Conservation (phyloP, 2,113 vertebrate species). For the Zingel zingel region DNA sequence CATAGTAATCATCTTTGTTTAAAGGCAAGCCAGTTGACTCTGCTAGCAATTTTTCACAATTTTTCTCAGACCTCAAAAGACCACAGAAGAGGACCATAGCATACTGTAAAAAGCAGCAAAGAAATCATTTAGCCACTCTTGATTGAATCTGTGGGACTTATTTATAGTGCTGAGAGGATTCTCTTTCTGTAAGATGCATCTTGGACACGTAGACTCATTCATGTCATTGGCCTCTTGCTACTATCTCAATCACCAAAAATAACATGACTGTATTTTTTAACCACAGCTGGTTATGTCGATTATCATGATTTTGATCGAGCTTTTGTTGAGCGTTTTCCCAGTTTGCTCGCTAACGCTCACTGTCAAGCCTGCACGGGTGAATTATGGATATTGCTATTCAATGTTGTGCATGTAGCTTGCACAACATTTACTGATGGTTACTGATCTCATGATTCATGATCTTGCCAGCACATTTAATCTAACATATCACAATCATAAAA, state of each 20-base stretch:
- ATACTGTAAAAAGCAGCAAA: neutral
- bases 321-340: neutral
- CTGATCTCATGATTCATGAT: neutral
- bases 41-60: neutral
- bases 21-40: neutral
- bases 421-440: too few species aligned
- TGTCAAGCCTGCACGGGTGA: neutral
- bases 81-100: neutral
- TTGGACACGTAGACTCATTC: neutral
- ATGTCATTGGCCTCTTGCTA: neutral
- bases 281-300: neutral
- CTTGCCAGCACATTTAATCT: neutral
- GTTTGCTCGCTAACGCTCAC: neutral
- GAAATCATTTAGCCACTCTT: neutral
- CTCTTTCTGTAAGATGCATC: neutral
- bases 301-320: neutral
- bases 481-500: neutral
- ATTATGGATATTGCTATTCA: constrained; percentile 3
- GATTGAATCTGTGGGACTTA: neutral
- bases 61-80: neutral
- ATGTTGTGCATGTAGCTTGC: neutral
- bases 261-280: neutral
- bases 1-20: neutral
- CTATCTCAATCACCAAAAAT: neutral
- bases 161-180: neutral